phyloP scores from a whole-genome alignment of 2,113 vertebrate genomes.

The Sceloporus undulatus region DNA sequence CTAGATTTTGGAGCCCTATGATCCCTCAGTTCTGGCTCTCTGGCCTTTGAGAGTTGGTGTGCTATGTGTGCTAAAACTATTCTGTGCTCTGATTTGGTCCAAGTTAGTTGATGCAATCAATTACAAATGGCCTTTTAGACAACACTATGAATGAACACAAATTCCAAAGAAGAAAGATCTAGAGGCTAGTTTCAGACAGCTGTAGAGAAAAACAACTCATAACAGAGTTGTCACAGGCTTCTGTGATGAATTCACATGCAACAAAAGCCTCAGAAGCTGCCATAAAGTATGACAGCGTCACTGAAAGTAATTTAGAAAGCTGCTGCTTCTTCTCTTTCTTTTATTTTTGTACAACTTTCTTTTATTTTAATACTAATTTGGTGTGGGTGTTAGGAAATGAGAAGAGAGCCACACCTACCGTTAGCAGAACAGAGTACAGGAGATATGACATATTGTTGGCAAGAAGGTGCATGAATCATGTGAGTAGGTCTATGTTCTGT shows the following conservation, averaged over 20 bases:
- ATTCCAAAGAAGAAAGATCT: neutral
- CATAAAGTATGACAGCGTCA: constrained; percentile 10
- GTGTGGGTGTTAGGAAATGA: constrained; percentile 61
- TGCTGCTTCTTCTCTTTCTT: too few species aligned
- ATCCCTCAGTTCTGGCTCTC: neutral
- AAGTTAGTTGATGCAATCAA: neutral
- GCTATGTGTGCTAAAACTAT: neutral
- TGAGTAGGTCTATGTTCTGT: neutral
- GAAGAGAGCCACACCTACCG: constrained; percentile 58
- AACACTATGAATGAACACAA: neutral
- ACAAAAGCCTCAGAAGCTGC: constrained; percentile 57
- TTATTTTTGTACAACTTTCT: constrained; percentile 34
- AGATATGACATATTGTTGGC: constrained; percentile 59
- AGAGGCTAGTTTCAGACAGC: neutral
- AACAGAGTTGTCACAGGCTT: constrained; percentile 34
- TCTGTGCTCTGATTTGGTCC: neutral
- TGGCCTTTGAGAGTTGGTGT: neutral
- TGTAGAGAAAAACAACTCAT: constrained; percentile 37
- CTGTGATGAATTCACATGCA: constrained; percentile 62
- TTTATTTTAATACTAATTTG: constrained; percentile 71
- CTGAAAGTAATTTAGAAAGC: constrained; percentile 62
- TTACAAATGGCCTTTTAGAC: neutral
- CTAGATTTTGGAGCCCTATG: neutral
- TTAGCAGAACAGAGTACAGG: constrained; percentile 48
- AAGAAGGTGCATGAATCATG: constrained; percentile 57